Evolutionary conservation across 2,113 vertebrate species (phyloP).

Genomic region (Odontesthes bonariensis): DNA sequence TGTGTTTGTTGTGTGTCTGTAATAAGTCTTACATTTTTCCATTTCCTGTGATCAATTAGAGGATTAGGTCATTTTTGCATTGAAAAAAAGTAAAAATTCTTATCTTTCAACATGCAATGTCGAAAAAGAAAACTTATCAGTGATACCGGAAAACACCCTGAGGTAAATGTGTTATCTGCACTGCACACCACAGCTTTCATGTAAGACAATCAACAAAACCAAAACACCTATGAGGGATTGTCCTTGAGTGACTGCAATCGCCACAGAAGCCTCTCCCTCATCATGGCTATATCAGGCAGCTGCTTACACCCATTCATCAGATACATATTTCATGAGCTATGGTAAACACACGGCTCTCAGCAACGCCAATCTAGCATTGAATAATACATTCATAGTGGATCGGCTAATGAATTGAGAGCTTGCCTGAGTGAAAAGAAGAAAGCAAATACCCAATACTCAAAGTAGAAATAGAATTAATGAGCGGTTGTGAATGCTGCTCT

Average conservation of each 20-base stretch:
- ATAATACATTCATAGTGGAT: conserved; percentile 79
- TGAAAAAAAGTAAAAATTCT: conserved; percentile 10
- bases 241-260: conserved; percentile 68
- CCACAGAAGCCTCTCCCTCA: conserved; percentile 57
- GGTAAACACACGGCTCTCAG: conserved; percentile 76
- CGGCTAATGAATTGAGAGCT: conserved; percentile 82
- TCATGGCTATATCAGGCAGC: conserved; percentile 68
- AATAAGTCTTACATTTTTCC: conserved; percentile 1
- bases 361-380: conserved; percentile 73
- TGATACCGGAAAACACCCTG: conserved; percentile 55
- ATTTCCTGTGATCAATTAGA: conserved; percentile 44
- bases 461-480: conserved; percentile 82
- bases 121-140: conserved; percentile 39
- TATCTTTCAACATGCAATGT: conserved; percentile 53
- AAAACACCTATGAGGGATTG: conserved; percentile 67
- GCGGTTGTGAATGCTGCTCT: conserved; percentile 58
- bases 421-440: conserved; percentile 76
- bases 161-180: conserved; percentile 68
- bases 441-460: conserved; percentile 77
- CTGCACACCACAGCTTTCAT: conserved; percentile 68
- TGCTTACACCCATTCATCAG: conserved; percentile 67
- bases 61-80: conserved; percentile 19
- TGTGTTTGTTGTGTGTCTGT: conserved; percentile 7
- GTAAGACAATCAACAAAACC: conserved; percentile 66
- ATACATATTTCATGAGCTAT: conserved; percentile 85